A percentile compares a stretch with the other conserved stretches of the same genome.
Evolutionary conservation across 2,797 vertebrate species (phyloP).

Genomic region (Liparis tanakae): DNA sequence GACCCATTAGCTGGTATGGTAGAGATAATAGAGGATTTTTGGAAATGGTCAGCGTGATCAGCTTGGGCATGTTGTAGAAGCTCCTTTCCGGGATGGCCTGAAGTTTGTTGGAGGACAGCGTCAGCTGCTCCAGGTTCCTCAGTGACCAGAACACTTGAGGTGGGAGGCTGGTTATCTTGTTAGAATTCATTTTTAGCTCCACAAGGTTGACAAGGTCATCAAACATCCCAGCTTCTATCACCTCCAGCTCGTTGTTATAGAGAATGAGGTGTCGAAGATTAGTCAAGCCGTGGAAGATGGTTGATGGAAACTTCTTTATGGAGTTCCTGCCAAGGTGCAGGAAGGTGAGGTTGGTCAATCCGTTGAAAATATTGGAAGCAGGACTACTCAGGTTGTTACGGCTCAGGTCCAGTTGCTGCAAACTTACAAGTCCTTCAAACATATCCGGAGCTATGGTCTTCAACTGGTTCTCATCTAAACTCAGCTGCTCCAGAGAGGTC

Average conservation of each 20-base stretch:
- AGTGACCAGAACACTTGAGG: conserved; percentile 83
- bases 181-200: conserved; percentile 82
- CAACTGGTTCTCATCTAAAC: conserved; percentile 82
- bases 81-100: conserved; percentile 80
- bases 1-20: conserved; percentile 86
- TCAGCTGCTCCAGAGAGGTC: conserved; percentile 80
- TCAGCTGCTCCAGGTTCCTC: conserved; percentile 78
- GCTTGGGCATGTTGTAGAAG: conserved; percentile 83
- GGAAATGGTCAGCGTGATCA: conserved; percentile 84
- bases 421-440: conserved; percentile 77
- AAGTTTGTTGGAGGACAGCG: conserved; percentile 85
- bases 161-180: conserved; percentile 81
- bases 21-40: conserved; percentile 86
- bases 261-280: conserved; percentile 80
- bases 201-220: conserved; percentile 78
- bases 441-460: conserved; percentile 68
- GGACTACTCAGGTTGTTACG: conserved; percentile 80
- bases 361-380: conserved; percentile 73
- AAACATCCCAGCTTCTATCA: conserved; percentile 81
- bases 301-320: conserved; percentile 80
- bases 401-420: conserved; percentile 83
- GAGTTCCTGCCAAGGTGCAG: conserved; percentile 87
- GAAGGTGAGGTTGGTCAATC: conserved; percentile 76
- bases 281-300: conserved; percentile 79
- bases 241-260: conserved; percentile 82